Evolutionary conservation across 2,113 vertebrate species (phyloP).

Genomic region (Brachyhypopomus occidentalis): DNA sequence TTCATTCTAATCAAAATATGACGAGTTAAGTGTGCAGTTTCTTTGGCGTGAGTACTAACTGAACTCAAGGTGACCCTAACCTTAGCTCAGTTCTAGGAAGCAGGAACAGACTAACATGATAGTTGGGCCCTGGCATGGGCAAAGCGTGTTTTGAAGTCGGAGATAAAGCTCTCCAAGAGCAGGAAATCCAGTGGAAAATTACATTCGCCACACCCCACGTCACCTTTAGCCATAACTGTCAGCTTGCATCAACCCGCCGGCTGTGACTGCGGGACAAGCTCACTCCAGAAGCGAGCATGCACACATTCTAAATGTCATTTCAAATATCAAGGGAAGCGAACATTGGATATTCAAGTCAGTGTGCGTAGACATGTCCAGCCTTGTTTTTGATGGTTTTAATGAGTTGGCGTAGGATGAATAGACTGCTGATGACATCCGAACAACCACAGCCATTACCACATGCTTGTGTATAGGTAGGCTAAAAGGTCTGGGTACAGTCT

Average conservation of each 20-base stretch:
- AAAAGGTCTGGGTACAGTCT: not conserved
- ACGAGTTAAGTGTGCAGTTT: not conserved
- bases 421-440: not conserved
- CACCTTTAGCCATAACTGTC: slow-evolving; percentile 9
- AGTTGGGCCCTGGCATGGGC: not conserved
- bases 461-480: not conserved
- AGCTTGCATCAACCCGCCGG: not conserved
- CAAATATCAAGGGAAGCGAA: not conserved
- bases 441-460: not conserved
- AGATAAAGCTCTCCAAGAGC: slow-evolving; percentile 17
- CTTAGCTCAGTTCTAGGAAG: too few relatives aligned
- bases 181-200: slow-evolving; percentile 40
- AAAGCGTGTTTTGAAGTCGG: slow-evolving; percentile 11
- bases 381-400: too few relatives aligned
- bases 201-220: slow-evolving; percentile 18
- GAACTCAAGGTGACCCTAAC: too few relatives aligned
- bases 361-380: too few relatives aligned
- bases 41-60: not conserved
- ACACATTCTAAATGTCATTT: not conserved
- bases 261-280: not conserved
- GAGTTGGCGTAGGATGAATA: too few relatives aligned
- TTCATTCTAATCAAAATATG: not conserved
- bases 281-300: not conserved
- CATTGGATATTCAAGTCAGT: too few relatives aligned
- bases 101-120: not conserved